phyloP scores from a whole-genome alignment of 1,140 invertebrate species.

The Chymomyza costata region DNA sequence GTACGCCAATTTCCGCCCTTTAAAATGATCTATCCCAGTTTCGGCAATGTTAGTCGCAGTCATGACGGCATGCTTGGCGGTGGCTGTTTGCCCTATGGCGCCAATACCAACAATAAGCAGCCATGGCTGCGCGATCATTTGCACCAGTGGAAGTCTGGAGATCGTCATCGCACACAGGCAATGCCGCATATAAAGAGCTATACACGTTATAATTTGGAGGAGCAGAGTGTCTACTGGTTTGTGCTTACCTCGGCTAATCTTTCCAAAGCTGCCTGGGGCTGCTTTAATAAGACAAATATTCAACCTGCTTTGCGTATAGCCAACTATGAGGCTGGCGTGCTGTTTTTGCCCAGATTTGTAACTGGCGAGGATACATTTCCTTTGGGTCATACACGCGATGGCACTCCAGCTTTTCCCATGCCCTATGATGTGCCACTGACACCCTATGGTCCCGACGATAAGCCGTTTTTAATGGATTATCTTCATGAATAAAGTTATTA shows the following conservation, averaged over 20 bases:
- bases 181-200: slow-evolving; percentile 98
- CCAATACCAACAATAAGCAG: slow-evolving; percentile 88
- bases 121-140: slow-evolving; percentile 86
- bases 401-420: slow-evolving; percentile 79
- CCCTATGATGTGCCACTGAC: slow-evolving; percentile 88
- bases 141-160: slow-evolving; percentile 88
- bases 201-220: slow-evolving; percentile 81
- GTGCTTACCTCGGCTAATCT: slow-evolving; percentile 94
- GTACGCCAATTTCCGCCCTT: slow-evolving; percentile 59
- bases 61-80: slow-evolving; percentile 90
- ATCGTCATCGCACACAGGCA: slow-evolving; percentile 81
- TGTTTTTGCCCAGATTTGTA: slow-evolving; percentile 90
- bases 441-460: slow-evolving; percentile 80
- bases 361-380: slow-evolving; percentile 71
- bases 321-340: slow-evolving; percentile 94
- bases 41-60: slow-evolving; percentile 87
- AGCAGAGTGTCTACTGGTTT: slow-evolving; percentile 85
- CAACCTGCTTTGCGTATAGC: slow-evolving; percentile 82
- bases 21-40: slow-evolving; percentile 80
- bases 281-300: slow-evolving; percentile 80
- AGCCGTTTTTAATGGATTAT: slow-evolving; percentile 77
- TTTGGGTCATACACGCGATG: slow-evolving; percentile 72
- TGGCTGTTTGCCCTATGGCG: slow-evolving; percentile 92
- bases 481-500: slow-evolving; percentile 29
- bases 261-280: slow-evolving; percentile 97